Conservation (phyloP, 2,113 vertebrate genomes). For the Aptenodytes patagonicus region DNA sequence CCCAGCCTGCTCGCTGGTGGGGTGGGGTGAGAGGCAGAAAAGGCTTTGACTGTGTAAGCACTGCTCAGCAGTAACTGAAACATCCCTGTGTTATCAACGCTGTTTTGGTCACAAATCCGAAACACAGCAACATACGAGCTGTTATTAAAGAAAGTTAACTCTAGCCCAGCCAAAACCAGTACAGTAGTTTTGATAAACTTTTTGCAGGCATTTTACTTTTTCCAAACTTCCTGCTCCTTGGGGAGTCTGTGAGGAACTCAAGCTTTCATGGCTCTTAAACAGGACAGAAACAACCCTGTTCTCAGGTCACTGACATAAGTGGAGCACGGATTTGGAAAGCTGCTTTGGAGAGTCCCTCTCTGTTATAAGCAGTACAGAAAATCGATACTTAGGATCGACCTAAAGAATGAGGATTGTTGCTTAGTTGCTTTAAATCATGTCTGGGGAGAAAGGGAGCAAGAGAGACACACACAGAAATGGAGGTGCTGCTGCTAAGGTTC, state of each 20-base stretch:
- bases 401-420: not conserved
- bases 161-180: not conserved
- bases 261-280: not conserved
- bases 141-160: not conserved
- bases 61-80: not conserved
- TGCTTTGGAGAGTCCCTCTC: not conserved
- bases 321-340: not conserved
- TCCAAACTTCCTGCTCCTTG: not conserved
- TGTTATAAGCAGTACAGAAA: not conserved
- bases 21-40: not conserved
- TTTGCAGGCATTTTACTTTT: not conserved
- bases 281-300: not conserved
- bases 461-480: not conserved
- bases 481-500: not conserved
- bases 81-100: not conserved
- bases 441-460: not conserved
- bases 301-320: not conserved
- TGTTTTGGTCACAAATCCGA: not conserved
- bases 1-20: rapidly evolving
- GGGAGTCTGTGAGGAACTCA: not conserved
- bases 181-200: not conserved
- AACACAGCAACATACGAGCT: not conserved
- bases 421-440: not conserved
- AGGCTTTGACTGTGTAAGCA: not conserved
- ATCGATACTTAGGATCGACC: not conserved